Conservation (phyloP, 2,888 invertebrate genomes). For the Pristionchus fissidentatus region DNA sequence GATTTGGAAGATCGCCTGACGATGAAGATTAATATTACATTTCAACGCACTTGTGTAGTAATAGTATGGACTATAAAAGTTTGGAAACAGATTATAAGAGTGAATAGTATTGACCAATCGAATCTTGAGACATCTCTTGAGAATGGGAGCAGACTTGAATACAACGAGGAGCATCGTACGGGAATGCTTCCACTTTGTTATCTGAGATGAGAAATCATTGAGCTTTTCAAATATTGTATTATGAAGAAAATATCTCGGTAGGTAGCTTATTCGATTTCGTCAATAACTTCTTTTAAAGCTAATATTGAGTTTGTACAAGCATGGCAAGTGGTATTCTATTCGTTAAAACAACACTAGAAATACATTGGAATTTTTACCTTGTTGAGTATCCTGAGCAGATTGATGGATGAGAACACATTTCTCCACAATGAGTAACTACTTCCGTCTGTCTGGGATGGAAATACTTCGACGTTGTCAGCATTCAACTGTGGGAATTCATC, state of each 20-base stretch:
- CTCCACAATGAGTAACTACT: constrained; percentile 89
- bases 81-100: too few relatives aligned
- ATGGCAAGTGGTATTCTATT: too few relatives aligned
- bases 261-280: too few relatives aligned
- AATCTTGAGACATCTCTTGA: constrained; percentile 92
- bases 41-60: too few relatives aligned
- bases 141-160: constrained; percentile 97
- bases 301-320: too few relatives aligned
- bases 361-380: constrained; percentile 80
- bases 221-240: neutral
- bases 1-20: constrained; percentile 87
- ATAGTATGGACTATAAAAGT: too few relatives aligned
- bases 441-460: constrained; percentile 50
- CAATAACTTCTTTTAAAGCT: too few relatives aligned
- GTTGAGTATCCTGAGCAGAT: constrained; percentile 93
- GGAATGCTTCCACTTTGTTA: constrained; percentile 48
- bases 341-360: neutral
- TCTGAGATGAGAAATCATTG: neutral
- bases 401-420: constrained; percentile 97
- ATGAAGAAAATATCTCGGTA: neutral
- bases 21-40: neutral
- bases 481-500: constrained; percentile 73
- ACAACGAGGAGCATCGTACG: constrained; percentile 91
- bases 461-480: constrained; percentile 69
- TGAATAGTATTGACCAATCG: constrained; percentile 76